Evolutionary conservation across 2,888 invertebrate genomes (phyloP), one percentile per base, ranked within the genome.

Genomic region (Anticlea derivata): DNA sequence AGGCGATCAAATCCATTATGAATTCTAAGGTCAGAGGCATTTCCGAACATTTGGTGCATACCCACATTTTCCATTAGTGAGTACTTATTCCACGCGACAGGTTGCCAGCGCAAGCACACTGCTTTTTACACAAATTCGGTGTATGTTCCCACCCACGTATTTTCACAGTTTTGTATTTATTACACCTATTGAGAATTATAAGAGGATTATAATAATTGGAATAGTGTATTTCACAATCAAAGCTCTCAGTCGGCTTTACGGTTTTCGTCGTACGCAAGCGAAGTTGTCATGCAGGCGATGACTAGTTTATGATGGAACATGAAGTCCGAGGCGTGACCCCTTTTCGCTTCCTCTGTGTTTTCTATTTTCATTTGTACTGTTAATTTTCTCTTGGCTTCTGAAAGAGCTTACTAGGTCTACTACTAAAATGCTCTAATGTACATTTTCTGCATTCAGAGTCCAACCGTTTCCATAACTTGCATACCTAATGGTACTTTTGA

Each of bases 221-320:
- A 33, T 34, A 33, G 38, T 40, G 12, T n/a, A 44, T 49, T 39
- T 43, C 45, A 44, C 29, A 40, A 44, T 20, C 48, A 34, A 10
- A 35, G 17, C 35, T 37, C 31, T 10, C 20, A 53, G 34, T 49
- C 37, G 27, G 43, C 37, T 55, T 52, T 56, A 51, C 46, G 27
- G 35, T 37, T 55, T 51, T 56, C 55, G 7, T 54, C 54, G 44
- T 47, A 31, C 24, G 40, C 43, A 54, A 55, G 52, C 41, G 45
- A 50, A 55, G 56, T 50, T 56, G 58, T 58, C 58, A 53, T 50
- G 51, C 60, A 58, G 45, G 65, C 68, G 74, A 68, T 70, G 73
- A 73, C 68, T 74, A 62, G 56, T 74, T 75, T 73, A 72, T 70
- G 68, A 70, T 69, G 67, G 63, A 71, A 71, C 70, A 61, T 57